Conservation (phyloP, 2,888 invertebrate species). For the Cheiracanthium punctorium region DNA sequence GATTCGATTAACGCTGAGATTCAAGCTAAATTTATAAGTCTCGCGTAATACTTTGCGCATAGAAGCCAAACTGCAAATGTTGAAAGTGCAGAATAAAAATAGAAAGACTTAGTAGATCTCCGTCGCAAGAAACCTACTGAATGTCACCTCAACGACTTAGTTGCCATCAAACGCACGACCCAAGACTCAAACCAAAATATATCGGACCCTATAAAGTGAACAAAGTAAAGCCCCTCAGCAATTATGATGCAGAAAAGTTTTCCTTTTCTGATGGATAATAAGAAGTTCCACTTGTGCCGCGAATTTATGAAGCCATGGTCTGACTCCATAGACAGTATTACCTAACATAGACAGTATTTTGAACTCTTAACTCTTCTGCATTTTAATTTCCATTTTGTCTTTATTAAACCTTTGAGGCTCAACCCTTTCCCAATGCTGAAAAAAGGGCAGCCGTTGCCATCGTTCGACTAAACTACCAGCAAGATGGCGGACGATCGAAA, state of each 20-base stretch:
- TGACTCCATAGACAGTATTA: too few relatives aligned
- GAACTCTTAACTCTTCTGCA: too few relatives aligned
- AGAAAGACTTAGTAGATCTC: background rate
- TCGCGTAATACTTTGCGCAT: background rate
- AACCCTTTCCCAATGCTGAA: too few relatives aligned
- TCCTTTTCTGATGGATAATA: background rate
- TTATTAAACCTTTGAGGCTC: too few relatives aligned
- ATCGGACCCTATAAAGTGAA: background rate
- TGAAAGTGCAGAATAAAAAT: background rate
- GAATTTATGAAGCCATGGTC: too few relatives aligned
- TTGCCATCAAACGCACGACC: background rate
- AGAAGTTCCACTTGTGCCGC: too few relatives aligned
- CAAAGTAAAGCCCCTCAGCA: background rate
- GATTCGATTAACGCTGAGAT: background rate
- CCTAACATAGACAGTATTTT: too few relatives aligned
- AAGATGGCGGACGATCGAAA: too few relatives aligned
- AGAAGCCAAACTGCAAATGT: conserved; percentile 7
- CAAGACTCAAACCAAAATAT: background rate
- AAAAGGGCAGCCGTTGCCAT: too few relatives aligned
- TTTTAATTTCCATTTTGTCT: too few relatives aligned
- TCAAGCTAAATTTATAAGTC: background rate
- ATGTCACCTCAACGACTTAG: background rate
- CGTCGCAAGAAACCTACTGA: background rate
- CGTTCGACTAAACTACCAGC: too few relatives aligned
- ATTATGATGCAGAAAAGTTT: background rate